phyloP scores from a whole-genome alignment of 2,888 invertebrate genomes.

The Sesia apiformis region DNA sequence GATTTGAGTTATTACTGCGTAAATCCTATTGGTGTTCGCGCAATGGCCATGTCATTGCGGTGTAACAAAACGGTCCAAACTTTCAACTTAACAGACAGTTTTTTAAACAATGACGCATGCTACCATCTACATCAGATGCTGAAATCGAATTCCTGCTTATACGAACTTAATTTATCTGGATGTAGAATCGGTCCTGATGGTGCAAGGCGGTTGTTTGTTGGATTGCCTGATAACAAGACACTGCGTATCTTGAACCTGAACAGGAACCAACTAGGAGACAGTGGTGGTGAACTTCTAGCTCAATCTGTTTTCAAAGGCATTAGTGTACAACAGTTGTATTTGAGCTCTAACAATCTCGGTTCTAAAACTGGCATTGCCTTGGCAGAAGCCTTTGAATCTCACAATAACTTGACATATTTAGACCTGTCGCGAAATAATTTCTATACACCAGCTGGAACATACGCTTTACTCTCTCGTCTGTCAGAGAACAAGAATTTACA shows the following conservation, averaged over 20 bases:
- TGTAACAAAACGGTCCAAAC: constrained; percentile 34
- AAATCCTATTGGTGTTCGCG: constrained; percentile 35
- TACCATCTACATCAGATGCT: constrained; percentile 50
- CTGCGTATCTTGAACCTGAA: constrained; percentile 32
- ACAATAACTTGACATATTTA: constrained; percentile 32
- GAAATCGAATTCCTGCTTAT: constrained; percentile 25
- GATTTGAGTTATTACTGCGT: constrained; percentile 50
- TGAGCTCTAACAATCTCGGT: constrained; percentile 38
- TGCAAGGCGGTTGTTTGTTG: constrained; percentile 20
- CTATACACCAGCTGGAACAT: constrained; percentile 22
- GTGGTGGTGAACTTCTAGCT: constrained; percentile 28
- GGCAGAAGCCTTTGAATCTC: constrained; percentile 32
- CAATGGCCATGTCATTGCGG: constrained; percentile 42
- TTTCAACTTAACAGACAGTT: constrained; percentile 44
- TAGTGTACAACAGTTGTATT: constrained; percentile 25
- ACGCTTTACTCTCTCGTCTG: constrained; percentile 23
- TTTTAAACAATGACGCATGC: constrained; percentile 41
- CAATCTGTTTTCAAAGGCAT: constrained; percentile 26
- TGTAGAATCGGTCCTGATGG: constrained; percentile 45
- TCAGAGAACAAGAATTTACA: constrained; percentile 28
- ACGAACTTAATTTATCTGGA: constrained; percentile 40
- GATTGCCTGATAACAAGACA: constrained; percentile 24
- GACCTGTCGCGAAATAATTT: constrained; percentile 49
- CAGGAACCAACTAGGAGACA: constrained; percentile 34
- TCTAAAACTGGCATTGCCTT: constrained; percentile 27